Evolutionary conservation across 2,888 invertebrate genomes (phyloP).

Genomic region (Aricia artaxerxes): DNA sequence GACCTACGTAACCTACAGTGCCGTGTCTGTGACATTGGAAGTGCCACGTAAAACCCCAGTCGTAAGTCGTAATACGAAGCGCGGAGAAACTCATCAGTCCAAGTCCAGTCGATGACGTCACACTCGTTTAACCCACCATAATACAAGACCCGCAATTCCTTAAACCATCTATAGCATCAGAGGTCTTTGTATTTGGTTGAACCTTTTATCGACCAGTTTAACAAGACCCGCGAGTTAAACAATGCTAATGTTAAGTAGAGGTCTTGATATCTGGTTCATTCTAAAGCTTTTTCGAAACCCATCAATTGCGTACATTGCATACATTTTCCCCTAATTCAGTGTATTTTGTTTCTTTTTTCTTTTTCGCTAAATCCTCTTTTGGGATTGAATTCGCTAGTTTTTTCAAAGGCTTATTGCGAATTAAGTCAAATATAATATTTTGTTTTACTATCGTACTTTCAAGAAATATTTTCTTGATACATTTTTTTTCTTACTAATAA

Average conservation of each 20-base stretch:
- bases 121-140: neutral
- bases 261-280: neutral
- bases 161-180: neutral
- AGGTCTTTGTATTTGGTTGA: neutral
- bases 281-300: constrained; percentile 5
- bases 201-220: neutral
- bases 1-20: neutral
- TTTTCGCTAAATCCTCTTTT: too few relatives aligned
- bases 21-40: neutral
- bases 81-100: constrained; percentile 7
- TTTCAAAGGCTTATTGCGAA: neutral
- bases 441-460: neutral
- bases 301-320: neutral
- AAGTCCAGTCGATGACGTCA: constrained; percentile 21
- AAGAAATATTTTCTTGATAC: neutral
- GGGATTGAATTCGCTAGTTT: neutral
- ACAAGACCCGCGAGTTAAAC: neutral
- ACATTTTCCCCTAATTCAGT: neutral
- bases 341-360: neutral
- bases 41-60: constrained; percentile 10
- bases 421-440: neutral
- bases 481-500: too few relatives aligned
- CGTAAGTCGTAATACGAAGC: neutral
- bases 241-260: neutral
- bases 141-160: neutral